phyloP scores from a whole-genome alignment of 2,113 vertebrate genomes.

The Myocastor coypus region DNA sequence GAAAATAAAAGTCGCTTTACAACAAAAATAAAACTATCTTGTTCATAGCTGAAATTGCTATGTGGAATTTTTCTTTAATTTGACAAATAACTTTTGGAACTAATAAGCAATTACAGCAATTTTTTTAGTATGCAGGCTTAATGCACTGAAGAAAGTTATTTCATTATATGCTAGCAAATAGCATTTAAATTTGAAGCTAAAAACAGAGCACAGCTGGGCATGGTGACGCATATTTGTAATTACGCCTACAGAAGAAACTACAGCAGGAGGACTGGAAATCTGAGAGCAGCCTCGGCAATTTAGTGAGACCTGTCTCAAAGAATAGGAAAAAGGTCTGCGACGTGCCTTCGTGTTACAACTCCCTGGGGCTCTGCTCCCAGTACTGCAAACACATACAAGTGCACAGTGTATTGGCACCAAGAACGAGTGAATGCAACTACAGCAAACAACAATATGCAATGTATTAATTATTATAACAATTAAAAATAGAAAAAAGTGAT shows the following conservation, averaged over 20 bases:
- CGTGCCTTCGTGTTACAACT: not conserved
- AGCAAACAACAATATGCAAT: not conserved
- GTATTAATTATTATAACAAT: too few relatives aligned
- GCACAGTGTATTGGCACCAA: not conserved
- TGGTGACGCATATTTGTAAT: not conserved
- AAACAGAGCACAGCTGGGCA: not conserved
- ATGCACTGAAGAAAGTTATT: not conserved
- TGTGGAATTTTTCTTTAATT: not conserved
- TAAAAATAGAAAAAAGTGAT: too few relatives aligned
- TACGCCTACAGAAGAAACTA: not conserved
- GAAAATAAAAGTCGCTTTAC: not conserved
- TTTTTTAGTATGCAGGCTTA: not conserved
- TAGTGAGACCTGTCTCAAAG: not conserved
- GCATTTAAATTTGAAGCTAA: not conserved
- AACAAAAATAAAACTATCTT: not conserved
- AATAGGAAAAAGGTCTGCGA: not conserved
- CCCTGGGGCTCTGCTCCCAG: not conserved
- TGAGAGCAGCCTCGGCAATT: not conserved
- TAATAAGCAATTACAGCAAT: not conserved
- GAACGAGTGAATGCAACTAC: not conserved
- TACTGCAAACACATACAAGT: not conserved
- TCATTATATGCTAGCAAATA: not conserved
- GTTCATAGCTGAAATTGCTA: not conserved
- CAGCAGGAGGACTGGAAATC: not conserved
- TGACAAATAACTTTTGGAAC: not conserved